These are phyloP conservation scores for Vicugna pacos DNA, from an alignment of 2,113 vertebrate genomes.

Conservation along the genomic window DNA sequence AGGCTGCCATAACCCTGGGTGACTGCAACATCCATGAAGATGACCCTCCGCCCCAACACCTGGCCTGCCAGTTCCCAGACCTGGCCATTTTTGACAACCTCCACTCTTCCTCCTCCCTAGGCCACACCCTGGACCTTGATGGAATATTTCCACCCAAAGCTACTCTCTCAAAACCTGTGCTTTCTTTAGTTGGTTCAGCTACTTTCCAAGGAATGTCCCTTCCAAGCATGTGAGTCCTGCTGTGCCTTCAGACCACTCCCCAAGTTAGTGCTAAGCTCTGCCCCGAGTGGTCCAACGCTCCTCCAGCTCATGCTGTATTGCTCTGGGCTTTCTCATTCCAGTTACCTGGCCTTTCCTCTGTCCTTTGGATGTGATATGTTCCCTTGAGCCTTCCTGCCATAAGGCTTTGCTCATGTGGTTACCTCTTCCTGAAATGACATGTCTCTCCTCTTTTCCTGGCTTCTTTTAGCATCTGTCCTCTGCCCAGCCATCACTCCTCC, in stretches of 20 bases:
- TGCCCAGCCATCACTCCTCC: neutral
- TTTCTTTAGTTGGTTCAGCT: neutral
- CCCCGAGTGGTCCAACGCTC: neutral
- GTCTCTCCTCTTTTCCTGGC: neutral
- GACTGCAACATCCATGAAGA: conserved; percentile 15
- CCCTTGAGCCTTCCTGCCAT: neutral
- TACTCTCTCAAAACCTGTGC: neutral
- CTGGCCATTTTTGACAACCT: neutral
- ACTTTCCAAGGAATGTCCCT: neutral
- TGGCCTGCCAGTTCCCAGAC: neutral
- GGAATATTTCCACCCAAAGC: neutral
- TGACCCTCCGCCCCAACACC: neutral
- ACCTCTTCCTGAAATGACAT: neutral
- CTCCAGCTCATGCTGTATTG: neutral
- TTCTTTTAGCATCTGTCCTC: neutral
- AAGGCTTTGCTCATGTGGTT: neutral
- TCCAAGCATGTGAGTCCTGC: neutral
- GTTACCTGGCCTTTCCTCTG: neutral
- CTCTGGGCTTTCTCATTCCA: neutral
- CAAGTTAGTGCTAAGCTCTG: neutral
- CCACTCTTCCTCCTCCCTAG: neutral
- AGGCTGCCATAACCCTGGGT: neutral
- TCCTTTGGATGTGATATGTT: neutral
- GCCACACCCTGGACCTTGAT: neutral
- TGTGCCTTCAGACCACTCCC: neutral